phyloP scores from a whole-genome alignment of 1,140 invertebrate species.

The Papilio glaucus region DNA sequence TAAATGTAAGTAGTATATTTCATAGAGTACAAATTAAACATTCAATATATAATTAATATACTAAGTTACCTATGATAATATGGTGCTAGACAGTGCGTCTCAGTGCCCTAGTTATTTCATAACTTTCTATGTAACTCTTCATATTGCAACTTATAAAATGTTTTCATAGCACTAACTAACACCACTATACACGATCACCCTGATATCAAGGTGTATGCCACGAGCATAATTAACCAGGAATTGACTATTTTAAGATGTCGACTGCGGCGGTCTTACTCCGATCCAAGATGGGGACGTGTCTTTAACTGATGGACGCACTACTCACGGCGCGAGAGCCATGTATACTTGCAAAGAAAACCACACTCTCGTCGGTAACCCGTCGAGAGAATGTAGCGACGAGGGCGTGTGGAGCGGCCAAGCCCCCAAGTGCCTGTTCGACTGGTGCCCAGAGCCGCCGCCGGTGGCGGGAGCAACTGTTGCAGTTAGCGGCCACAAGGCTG shows the following conservation, averaged over 20 bases:
- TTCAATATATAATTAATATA: too few species aligned
- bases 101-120: too few species aligned
- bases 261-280: conserved; percentile 89
- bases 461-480: conserved; percentile 89
- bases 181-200: too few species aligned
- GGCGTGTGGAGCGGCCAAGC: conserved; percentile 92
- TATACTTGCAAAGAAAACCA: conserved; percentile 94
- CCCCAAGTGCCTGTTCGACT: conserved; percentile 92
- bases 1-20: conserved; percentile 88
- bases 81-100: too few species aligned
- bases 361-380: conserved; percentile 90
- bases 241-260: conserved; percentile 86
- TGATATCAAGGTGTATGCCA: neutral
- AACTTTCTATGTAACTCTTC: too few species aligned
- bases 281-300: conserved; percentile 90
- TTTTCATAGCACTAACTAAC: too few species aligned
- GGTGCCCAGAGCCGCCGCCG: conserved; percentile 91
- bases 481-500: conserved; percentile 88
- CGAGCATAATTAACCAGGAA: neutral
- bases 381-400: conserved; percentile 89
- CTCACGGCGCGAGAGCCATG: conserved; percentile 89
- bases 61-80: too few species aligned
- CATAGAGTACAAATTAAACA: neutral
- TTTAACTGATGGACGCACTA: conserved; percentile 88
- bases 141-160: too few species aligned